phyloP scores from a whole-genome alignment of 2,888 invertebrate genomes.

The Embidobia sp. region DNA sequence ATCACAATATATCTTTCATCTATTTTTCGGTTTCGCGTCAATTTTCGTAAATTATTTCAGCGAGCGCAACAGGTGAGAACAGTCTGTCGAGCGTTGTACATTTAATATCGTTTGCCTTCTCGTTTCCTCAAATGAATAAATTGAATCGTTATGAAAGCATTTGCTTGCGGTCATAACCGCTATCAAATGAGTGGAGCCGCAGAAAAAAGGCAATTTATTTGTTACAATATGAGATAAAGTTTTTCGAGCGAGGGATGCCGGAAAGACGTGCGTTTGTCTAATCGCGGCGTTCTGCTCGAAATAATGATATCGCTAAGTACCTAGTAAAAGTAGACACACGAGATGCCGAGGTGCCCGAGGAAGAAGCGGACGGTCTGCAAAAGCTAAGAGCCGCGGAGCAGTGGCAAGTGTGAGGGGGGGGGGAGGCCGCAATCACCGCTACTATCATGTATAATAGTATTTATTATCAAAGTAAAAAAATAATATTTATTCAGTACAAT shows the following conservation, averaged over 20 bases:
- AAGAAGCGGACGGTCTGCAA: slow-evolving; percentile 51
- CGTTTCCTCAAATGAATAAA: slow-evolving; percentile 41
- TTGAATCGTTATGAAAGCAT: slow-evolving; percentile 42
- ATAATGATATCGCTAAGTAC: slow-evolving; percentile 68
- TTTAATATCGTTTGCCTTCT: slow-evolving; percentile 26
- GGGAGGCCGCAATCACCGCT: slow-evolving; percentile 57
- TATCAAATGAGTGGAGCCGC: slow-evolving; percentile 23
- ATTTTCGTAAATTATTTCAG: background rate
- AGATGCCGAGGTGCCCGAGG: slow-evolving; percentile 47
- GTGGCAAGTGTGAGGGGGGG: slow-evolving; percentile 43
- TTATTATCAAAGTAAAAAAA: no score
- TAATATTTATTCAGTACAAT: no score
- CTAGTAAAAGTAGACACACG: slow-evolving; percentile 63
- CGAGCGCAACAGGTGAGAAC: slow-evolving; percentile 16
- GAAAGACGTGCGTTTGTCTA: slow-evolving; percentile 63
- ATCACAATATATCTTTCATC: no score
- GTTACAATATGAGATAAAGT: slow-evolving; percentile 47
- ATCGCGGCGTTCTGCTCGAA: slow-evolving; percentile 67
- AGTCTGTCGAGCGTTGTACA: background rate
- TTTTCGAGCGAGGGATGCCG: slow-evolving; percentile 31
- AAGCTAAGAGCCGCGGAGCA: slow-evolving; percentile 31
- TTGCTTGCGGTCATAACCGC: slow-evolving; percentile 36
- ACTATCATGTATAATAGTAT: no score
- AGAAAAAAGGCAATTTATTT: slow-evolving; percentile 44
- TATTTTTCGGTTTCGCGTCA: no score